Evolutionary conservation across 1,140 invertebrate species (phyloP), one percentile per base, ranked within the genome.

Genomic region (Scylla paramamosain): DNA sequence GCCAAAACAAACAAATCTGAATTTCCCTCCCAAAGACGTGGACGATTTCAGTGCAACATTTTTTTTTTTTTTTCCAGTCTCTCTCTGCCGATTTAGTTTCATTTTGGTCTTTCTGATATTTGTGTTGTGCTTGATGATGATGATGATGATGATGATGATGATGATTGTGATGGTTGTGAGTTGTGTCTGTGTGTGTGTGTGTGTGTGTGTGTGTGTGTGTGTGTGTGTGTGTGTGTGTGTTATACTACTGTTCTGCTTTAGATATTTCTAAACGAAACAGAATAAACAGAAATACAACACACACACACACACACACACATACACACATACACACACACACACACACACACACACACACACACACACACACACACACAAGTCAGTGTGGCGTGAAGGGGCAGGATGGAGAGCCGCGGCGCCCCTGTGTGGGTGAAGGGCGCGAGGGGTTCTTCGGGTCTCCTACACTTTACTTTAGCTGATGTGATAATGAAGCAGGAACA

Each of bases 1-100:
- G 83, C 92, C 92, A 93, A 93, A 93, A 93, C 48, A 93, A 93
- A 93, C 92, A 93, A 48, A 48, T 86, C 92, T 29, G 83, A 93
- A 93, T 86, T 86, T 86, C 86, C 83, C 82, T 86, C 32, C 25
- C 16, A 93, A 93, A 93, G 92, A 93, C 45, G 92, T 84, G 45
- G 29, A 93, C 86, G 31, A 86, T 93, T 93, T 45, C 83, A 46
- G 83, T 28, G 67, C 29, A 86, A 93, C 46, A 48, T 52, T 48
- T 91, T 48, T 91, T n/a, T 52, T 48, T 91, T 48, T 46, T 48
- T 48, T 91, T 52, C 25, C 84, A 31, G 16, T 87, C 77, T 83
- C 77, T 16, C 28, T 28, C 14, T 86, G n/a, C 3, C 83, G 28
- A 39, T 86, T 39, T 86, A 59, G 52, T 20, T 59, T 59, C 52